Percentiles rank a stretch among this genome's conserved stretches.
phyloP scores from a whole-genome alignment of 2,888 invertebrate genomes.

The Melanargia galathea region DNA sequence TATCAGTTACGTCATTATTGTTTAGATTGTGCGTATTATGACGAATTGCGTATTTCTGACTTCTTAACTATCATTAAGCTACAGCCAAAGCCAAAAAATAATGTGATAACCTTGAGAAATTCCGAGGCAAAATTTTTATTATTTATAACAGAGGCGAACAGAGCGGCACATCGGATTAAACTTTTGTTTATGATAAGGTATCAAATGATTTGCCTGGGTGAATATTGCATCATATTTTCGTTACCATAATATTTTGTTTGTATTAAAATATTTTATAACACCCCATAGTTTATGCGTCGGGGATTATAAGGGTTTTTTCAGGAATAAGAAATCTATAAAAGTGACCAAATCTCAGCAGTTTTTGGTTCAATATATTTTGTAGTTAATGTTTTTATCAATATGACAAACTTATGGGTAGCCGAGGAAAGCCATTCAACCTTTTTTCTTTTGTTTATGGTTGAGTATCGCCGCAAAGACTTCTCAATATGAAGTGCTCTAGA shows the following conservation, averaged over 20 bases:
- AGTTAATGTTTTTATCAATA: no score
- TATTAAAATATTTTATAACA: not conserved
- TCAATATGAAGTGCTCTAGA: constrained; percentile 26
- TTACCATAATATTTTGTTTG: not conserved
- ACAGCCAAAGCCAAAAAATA: not conserved
- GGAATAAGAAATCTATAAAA: no score
- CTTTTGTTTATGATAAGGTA: not conserved
- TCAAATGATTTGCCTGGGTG: not conserved
- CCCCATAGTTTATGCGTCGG: no score
- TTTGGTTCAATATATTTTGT: no score
- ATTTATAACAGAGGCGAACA: not conserved
- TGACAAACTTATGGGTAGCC: not conserved
- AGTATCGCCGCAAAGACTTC: constrained; percentile 12
- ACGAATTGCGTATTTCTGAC: constrained; percentile 9
- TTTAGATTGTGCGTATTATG: not conserved
- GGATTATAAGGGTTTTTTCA: no score
- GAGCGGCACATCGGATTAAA: not conserved
- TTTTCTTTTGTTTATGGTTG: constrained; percentile 1
- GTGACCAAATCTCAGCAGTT: no score
- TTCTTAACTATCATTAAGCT: constrained; percentile 7
- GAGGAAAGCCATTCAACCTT: not conserved
- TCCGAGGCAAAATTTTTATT: not conserved
- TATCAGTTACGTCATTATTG: constrained; percentile 10
- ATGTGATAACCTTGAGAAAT: not conserved
- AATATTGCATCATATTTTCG: not conserved